A percentile compares a stretch with the other conserved stretches of the same genome.
Conservation (phyloP, 2,113 vertebrate genomes). For the Athene noctua region DNA sequence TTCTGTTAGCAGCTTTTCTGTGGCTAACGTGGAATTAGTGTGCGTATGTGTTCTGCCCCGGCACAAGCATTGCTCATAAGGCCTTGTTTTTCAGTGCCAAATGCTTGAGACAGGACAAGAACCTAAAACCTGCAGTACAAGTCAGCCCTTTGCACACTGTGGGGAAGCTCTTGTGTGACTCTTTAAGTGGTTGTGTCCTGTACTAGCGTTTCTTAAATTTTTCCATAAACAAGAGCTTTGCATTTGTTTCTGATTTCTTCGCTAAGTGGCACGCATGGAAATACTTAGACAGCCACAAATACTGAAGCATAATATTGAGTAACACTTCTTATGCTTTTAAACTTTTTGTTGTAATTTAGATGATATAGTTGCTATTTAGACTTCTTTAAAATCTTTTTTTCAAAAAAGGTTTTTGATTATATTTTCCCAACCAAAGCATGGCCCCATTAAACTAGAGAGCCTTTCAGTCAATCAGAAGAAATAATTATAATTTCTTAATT, state of each 20-base stretch:
- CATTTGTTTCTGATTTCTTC: neutral
- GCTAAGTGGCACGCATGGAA: neutral
- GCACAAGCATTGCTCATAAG: neutral
- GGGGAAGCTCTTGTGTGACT: neutral
- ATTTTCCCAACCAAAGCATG: neutral
- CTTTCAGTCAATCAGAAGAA: neutral
- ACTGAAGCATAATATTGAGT: neutral
- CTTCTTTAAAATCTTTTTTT: neutral
- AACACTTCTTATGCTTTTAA: neutral
- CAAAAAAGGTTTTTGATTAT: neutral
- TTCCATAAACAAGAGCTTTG: neutral
- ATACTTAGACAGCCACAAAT: neutral
- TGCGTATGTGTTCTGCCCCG: neutral
- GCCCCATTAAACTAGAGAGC: neutral
- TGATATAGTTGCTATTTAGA: neutral
- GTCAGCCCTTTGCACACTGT: neutral
- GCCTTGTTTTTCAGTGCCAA: neutral
- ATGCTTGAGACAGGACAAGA: neutral
- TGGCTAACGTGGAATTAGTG: neutral
- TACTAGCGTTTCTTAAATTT: neutral
- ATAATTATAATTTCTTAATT: neutral
- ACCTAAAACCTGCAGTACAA: neutral
- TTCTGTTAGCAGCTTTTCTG: neutral
- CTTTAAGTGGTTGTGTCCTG: neutral
- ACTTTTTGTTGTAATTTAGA: neutral